These are phyloP conservation scores for Cinclus cinclus DNA, from an alignment of 2,113 vertebrate species.

Conservation along the genomic window DNA sequence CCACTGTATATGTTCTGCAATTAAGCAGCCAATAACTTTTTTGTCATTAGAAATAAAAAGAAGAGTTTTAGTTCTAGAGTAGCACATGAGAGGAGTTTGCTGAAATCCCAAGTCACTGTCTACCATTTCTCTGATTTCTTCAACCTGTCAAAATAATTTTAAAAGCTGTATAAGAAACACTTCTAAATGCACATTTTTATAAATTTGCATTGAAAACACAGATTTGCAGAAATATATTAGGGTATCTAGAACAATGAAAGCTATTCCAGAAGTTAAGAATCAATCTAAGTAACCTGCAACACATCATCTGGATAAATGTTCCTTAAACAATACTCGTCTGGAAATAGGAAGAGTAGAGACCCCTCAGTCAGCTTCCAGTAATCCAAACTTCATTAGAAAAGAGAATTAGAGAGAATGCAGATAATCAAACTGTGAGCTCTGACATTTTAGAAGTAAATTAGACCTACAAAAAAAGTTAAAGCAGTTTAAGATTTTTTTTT, in stretches of 20 bases:
- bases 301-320: background rate
- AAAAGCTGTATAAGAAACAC: background rate
- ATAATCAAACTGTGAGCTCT: background rate
- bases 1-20: constrained; percentile 98
- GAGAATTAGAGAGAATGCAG: background rate
- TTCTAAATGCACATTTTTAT: background rate
- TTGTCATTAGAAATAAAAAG: constrained; percentile 97
- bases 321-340: rapidly evolving
- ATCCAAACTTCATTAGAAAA: background rate
- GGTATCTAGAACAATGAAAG: background rate
- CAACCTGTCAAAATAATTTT: constrained; percentile 81
- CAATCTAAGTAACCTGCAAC: background rate
- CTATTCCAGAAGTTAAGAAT: background rate
- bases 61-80: constrained; percentile 95
- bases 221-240: background rate
- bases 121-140: constrained; percentile 98
- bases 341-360: background rate
- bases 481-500: background rate
- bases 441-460: background rate
- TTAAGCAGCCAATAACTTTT: constrained; percentile 95
- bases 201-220: background rate
- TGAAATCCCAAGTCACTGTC: constrained; percentile 98
- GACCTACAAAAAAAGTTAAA: background rate
- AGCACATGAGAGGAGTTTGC: constrained; percentile 91
- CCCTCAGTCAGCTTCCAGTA: background rate